A percentile compares a stretch with the other conserved stretches of the same genome.
phyloP scores from a whole-genome alignment of 2,797 vertebrate species.

The Peromyscus aztecus region DNA sequence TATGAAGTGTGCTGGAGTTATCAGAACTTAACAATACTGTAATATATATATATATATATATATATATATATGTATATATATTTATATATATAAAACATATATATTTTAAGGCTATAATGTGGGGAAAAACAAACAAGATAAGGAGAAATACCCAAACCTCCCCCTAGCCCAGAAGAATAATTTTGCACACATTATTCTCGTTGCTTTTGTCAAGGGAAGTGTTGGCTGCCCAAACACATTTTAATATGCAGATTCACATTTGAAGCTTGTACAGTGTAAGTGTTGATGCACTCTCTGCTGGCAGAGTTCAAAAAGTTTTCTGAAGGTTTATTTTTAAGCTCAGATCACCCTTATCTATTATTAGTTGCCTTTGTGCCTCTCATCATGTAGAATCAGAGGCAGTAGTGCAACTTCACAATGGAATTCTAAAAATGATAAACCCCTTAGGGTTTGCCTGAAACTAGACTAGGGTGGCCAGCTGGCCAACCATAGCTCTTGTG shows the following conservation, averaged over 20 bases:
- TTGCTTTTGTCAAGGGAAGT: neutral
- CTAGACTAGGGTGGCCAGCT: neutral
- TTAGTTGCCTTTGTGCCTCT: neutral
- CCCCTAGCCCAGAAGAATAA: neutral
- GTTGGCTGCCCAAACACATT: neutral
- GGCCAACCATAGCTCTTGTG: neutral
- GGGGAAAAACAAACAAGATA: neutral
- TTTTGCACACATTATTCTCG: neutral
- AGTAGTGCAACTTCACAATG: neutral
- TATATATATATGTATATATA: no score
- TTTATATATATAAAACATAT: no score
- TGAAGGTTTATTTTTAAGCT: conserved; percentile 13
- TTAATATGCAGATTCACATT: neutral
- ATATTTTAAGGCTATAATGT: conserved; percentile 11
- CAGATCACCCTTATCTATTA: neutral
- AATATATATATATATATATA: neutral
- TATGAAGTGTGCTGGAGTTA: neutral
- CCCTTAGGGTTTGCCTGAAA: neutral
- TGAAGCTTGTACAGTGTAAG: neutral
- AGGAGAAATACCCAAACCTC: neutral
- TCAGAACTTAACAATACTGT: neutral
- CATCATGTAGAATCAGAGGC: neutral
- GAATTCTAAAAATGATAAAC: neutral
- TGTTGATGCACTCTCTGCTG: neutral
- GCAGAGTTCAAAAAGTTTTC: neutral